phyloP scores from a whole-genome alignment of 2,113 vertebrate species.

The Gallinago media region DNA sequence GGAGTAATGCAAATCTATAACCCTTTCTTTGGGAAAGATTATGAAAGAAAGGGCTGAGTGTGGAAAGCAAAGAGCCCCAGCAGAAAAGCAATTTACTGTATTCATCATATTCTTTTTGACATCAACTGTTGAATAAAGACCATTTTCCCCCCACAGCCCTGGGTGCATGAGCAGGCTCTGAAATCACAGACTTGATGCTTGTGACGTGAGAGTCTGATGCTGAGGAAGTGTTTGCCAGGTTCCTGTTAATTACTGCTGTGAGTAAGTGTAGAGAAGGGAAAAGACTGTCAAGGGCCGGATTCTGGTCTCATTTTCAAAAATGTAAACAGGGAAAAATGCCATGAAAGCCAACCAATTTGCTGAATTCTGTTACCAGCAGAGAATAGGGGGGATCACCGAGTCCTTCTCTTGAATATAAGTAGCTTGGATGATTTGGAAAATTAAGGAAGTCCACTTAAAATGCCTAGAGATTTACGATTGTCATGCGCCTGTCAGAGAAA shows the following conservation, averaged over 20 bases:
- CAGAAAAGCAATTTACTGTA: neutral
- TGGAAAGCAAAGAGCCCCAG: neutral
- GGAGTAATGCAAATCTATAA: constrained; percentile 18
- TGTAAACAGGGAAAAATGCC: neutral
- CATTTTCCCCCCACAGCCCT: neutral
- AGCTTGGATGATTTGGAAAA: neutral
- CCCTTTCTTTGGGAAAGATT: neutral
- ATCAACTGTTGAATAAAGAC: neutral
- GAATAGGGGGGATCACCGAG: neutral
- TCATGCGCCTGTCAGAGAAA: neutral
- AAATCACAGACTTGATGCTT: constrained; percentile 1
- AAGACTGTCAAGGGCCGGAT: neutral
- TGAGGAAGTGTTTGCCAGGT: neutral
- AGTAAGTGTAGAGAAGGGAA: neutral
- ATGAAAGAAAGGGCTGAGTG: neutral
- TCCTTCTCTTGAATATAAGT: neutral
- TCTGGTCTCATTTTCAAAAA: constrained; percentile 7
- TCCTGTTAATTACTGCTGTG: neutral
- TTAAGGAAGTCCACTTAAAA: neutral
- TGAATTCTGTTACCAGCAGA: neutral
- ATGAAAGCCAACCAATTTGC: neutral
- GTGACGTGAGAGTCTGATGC: neutral
- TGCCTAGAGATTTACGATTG: neutral
- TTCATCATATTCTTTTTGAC: neutral
- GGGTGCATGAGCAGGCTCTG: neutral